Conservation (phyloP, 2,797 vertebrate species). For the Dipus sagitta region DNA sequence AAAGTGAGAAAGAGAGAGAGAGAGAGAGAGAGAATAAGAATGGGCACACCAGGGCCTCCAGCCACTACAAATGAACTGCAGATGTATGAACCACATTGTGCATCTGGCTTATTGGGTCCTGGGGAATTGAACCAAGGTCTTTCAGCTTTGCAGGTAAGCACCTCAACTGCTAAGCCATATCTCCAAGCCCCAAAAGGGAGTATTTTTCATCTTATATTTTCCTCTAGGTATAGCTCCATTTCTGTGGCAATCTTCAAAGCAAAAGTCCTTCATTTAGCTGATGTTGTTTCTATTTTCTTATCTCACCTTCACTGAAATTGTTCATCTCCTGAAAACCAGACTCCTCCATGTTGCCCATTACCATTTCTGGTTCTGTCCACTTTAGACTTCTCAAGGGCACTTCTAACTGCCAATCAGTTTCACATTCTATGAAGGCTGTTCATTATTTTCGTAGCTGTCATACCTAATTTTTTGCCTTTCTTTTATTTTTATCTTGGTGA, state of each 20-base stretch:
- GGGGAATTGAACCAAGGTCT: no score
- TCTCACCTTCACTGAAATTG: not conserved
- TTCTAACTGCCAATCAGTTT: not conserved
- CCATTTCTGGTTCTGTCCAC: not conserved
- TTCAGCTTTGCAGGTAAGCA: no score
- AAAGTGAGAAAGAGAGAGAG: not conserved
- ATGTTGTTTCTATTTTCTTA: constrained; percentile 15
- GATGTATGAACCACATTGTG: no score
- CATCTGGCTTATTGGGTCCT: no score
- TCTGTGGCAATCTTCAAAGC: not conserved
- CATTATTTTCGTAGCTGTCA: not conserved
- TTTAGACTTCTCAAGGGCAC: not conserved
- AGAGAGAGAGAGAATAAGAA: not conserved
- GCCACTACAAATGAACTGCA: no score
- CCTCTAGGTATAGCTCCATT: not conserved
- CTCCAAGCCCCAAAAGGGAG: not conserved
- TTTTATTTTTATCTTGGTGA: not conserved
- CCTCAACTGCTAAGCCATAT: no score
- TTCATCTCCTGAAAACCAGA: not conserved
- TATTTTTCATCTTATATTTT: not conserved
- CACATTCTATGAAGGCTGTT: not conserved
- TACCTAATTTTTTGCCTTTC: not conserved
- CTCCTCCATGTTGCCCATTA: not conserved
- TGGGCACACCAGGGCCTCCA: no score
- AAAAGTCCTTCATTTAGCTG: not conserved